phyloP scores from a whole-genome alignment of 2,797 vertebrate genomes.

The Sarcoramphus papa region DNA sequence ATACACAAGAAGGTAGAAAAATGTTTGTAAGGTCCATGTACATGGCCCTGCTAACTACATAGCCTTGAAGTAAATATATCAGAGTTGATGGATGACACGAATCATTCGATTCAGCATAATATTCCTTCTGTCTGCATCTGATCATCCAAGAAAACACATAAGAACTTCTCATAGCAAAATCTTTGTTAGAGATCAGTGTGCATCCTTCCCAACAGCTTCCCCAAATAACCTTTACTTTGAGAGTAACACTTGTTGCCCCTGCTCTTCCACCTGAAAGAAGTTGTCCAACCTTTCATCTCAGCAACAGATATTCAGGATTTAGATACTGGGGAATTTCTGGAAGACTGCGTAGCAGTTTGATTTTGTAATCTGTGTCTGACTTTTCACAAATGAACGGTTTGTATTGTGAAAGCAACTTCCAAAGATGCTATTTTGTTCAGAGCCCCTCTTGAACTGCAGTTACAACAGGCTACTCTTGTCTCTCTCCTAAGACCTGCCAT shows the following conservation, averaged over 20 bases:
- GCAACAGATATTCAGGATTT: neutral
- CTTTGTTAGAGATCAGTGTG: neutral
- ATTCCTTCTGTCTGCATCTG: neutral
- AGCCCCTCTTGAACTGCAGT: neutral
- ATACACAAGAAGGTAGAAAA: neutral
- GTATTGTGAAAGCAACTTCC: neutral
- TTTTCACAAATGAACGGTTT: neutral
- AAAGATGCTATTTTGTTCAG: neutral
- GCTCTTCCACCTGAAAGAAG: neutral
- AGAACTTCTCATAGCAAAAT: neutral
- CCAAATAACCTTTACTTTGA: neutral
- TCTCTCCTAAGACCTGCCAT: neutral
- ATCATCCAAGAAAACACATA: neutral
- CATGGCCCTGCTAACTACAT: neutral
- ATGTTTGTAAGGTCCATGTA: neutral
- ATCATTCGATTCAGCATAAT: neutral
- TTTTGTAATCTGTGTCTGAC: neutral
- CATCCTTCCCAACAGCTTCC: neutral
- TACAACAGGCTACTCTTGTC: neutral
- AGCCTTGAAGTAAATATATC: neutral
- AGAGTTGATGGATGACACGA: rapidly evolving
- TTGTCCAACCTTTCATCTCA: neutral
- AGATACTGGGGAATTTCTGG: neutral
- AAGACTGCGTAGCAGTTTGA: neutral
- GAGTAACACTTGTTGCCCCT: neutral